These are phyloP conservation scores for Cyanoramphus novaezelandiae DNA, from an alignment of 2,113 vertebrate species.

Conservation along the genomic window DNA sequence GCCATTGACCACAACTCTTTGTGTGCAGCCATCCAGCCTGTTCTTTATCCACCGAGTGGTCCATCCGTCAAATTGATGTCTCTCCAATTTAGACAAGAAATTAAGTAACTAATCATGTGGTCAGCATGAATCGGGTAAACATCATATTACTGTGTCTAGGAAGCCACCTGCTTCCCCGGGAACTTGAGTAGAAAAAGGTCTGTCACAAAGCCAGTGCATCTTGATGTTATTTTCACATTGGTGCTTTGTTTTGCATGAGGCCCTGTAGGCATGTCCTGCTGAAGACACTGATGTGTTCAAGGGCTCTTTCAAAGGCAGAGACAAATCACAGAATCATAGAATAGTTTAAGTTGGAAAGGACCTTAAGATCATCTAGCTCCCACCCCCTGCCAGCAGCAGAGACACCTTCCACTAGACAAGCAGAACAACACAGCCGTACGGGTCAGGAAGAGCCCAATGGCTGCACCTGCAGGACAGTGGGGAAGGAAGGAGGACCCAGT, in stretches of 20 bases:
- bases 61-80: no score
- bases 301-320: background rate
- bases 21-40: no score
- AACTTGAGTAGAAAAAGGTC: background rate
- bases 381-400: background rate
- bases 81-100: background rate
- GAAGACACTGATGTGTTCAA: rapidly evolving
- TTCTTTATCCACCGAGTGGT: no score
- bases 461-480: rapidly evolving
- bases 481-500: background rate
- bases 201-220: background rate
- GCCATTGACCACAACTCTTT: no score
- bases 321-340: background rate
- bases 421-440: rapidly evolving
- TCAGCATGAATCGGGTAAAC: background rate
- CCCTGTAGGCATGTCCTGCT: background rate
- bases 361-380: background rate
- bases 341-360: background rate
- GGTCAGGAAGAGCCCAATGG: background rate
- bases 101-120: background rate
- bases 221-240: background rate
- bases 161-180: background rate
- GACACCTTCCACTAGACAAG: background rate
- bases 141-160: background rate
- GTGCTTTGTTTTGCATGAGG: background rate